A percentile compares a stretch with the other conserved stretches of the same genome.
phyloP scores from a whole-genome alignment of 2,888 invertebrate species.

The Synergus gifuensis region DNA sequence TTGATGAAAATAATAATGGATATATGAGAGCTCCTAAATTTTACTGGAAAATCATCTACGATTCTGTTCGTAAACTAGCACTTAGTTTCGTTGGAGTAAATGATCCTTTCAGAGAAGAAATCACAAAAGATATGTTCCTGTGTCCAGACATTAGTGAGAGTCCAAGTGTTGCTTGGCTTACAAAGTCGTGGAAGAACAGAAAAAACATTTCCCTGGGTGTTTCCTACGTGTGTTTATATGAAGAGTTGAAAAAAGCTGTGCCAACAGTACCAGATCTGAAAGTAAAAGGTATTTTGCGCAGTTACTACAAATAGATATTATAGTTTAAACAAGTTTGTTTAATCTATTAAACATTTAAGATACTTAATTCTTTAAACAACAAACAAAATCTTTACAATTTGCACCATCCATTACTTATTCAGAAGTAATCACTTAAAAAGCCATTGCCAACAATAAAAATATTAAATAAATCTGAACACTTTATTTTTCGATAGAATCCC shows the following conservation, averaged over 20 bases:
- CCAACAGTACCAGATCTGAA: constrained; percentile 79
- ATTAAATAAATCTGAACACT: too few relatives aligned
- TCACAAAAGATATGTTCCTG: constrained; percentile 67
- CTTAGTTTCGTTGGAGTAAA: constrained; percentile 77
- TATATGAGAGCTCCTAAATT: constrained; percentile 73
- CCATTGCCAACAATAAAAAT: too few relatives aligned
- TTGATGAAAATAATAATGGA: constrained; percentile 70
- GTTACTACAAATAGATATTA: not conserved
- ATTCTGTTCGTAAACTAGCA: constrained; percentile 68
- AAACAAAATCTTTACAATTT: not conserved
- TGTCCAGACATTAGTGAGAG: constrained; percentile 78
- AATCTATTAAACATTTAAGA: not conserved
- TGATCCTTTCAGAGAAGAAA: constrained; percentile 74
- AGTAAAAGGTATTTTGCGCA: constrained; percentile 23
- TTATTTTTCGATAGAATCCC: too few relatives aligned
- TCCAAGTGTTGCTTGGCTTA: constrained; percentile 78
- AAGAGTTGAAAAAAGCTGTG: constrained; percentile 80
- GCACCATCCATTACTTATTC: not conserved
- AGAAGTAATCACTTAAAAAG: not conserved
- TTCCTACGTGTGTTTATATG: constrained; percentile 82
- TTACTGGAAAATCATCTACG: constrained; percentile 78
- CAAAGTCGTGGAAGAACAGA: constrained; percentile 77
- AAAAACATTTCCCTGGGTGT: constrained; percentile 80
- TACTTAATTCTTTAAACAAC: not conserved
- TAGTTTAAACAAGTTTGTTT: not conserved